Percentiles rank a stretch among this genome's conserved stretches.
These are phyloP conservation scores for Lichenostomus cassidix DNA, from an alignment of 2,113 vertebrate genomes.

Conservation along the genomic window DNA sequence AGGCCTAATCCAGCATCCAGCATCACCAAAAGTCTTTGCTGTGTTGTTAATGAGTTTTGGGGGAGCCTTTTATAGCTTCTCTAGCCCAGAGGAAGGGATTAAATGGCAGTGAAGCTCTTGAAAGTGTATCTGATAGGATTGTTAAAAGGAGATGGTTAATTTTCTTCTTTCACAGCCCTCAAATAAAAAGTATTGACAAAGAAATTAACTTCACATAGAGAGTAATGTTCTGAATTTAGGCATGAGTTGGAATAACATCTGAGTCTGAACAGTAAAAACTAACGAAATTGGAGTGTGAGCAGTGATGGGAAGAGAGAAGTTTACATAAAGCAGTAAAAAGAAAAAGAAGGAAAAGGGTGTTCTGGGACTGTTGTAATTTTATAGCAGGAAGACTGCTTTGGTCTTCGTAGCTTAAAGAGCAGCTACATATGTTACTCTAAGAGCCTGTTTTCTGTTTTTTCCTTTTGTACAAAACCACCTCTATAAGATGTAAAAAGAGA, in stretches of 20 bases:
- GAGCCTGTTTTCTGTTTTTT: not conserved
- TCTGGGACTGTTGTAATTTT: not conserved
- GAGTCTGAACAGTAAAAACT: not conserved
- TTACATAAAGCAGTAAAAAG: not conserved
- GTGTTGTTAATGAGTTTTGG: not conserved
- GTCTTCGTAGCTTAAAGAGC: not conserved
- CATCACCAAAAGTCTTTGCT: not conserved
- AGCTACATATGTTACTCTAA: not conserved
- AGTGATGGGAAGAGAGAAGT: not conserved
- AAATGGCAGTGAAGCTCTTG: not conserved
- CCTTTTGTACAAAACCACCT: not conserved
- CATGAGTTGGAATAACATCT: not conserved
- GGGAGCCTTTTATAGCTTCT: not conserved
- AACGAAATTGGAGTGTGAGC: not conserved
- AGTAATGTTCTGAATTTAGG: not conserved
- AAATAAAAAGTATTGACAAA: not conserved
- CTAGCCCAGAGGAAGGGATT: not conserved
- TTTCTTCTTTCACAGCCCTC: not conserved
- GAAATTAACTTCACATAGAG: not conserved
- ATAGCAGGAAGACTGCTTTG: not conserved
- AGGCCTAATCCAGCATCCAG: not conserved
- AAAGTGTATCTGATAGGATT: not conserved
- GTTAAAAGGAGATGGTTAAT: not conserved
- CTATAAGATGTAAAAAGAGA: not conserved
- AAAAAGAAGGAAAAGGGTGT: not conserved